Percentiles rank a stretch among this genome's conserved stretches.
Evolutionary conservation across 2,113 vertebrate species (phyloP).

Genomic region (Perca fluviatilis): DNA sequence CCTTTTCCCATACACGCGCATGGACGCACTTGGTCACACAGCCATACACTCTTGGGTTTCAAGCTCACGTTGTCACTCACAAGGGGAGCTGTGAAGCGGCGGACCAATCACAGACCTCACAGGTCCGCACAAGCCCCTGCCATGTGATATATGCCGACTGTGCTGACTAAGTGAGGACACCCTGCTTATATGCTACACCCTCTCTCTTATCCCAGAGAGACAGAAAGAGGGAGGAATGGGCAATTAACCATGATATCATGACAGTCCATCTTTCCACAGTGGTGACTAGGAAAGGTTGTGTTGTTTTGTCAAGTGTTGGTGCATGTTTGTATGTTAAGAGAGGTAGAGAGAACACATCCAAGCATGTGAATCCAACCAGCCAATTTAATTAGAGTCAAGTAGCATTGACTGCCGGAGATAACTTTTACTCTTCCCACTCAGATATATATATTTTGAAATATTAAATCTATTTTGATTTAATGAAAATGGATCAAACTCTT

Average conservation of each 20-base stretch:
- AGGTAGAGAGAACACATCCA: constrained; percentile 34
- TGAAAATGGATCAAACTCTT: not conserved
- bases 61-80: constrained; percentile 76
- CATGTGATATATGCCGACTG: constrained; percentile 73
- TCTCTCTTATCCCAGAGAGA: constrained; percentile 29
- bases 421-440: not conserved
- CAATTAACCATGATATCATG: constrained; percentile 41
- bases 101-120: constrained; percentile 67
- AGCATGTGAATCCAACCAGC: constrained; percentile 56
- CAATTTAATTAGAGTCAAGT: constrained; percentile 16
- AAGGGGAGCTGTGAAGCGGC: constrained; percentile 44
- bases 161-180: constrained; percentile 44
- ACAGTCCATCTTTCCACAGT: constrained; percentile 24
- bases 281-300: not conserved
- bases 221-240: constrained; percentile 25
- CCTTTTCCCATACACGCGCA: not conserved
- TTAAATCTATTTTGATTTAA: not conserved
- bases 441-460: not conserved
- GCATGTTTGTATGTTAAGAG: constrained; percentile 8
- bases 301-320: constrained; percentile 25
- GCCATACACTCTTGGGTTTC: constrained; percentile 42
- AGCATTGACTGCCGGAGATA: not conserved
- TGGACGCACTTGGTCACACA: constrained; percentile 22
- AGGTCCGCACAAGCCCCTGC: constrained; percentile 62
- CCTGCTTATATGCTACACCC: constrained; percentile 12